A percentile compares a stretch with the other conserved stretches of the same genome.
Evolutionary conservation across 2,797 vertebrate species (phyloP).

Genomic region (Myripristis jacobus): DNA sequence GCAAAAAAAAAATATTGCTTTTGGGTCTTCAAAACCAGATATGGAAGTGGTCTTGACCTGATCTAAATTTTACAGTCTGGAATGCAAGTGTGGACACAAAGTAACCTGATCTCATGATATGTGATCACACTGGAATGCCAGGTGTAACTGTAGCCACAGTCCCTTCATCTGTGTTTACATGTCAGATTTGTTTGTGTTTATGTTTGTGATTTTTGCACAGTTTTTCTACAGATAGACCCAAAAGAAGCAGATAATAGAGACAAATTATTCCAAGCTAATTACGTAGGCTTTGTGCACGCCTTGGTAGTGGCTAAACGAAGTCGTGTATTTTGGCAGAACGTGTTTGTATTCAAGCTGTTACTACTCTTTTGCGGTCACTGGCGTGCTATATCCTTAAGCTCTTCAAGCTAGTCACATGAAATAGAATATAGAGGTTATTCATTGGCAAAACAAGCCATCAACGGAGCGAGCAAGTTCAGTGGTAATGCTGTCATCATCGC

Average conservation of each 20-base stretch:
- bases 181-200: neutral
- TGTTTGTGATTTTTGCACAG: neutral
- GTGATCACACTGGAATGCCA: too few species aligned
- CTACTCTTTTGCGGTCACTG: neutral
- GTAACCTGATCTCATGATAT: too few species aligned
- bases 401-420: too few species aligned
- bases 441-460: neutral
- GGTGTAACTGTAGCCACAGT: too few species aligned
- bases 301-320: neutral
- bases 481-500: slow-evolving; percentile 64
- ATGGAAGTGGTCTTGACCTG: too few species aligned
- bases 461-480: slow-evolving; percentile 35
- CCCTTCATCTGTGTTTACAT: too few species aligned
- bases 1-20: too few species aligned
- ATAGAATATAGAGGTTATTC: neutral
- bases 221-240: neutral
- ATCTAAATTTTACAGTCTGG: too few species aligned
- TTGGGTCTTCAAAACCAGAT: neutral
- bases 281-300: neutral
- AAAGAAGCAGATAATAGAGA: neutral
- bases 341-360: neutral
- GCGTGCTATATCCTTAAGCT: neutral
- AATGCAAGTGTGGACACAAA: too few species aligned
- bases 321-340: neutral
- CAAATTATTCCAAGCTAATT: neutral